These are phyloP conservation scores for Anastatus disparis DNA, from an alignment of 1,140 invertebrate species.

Conservation along the genomic window DNA sequence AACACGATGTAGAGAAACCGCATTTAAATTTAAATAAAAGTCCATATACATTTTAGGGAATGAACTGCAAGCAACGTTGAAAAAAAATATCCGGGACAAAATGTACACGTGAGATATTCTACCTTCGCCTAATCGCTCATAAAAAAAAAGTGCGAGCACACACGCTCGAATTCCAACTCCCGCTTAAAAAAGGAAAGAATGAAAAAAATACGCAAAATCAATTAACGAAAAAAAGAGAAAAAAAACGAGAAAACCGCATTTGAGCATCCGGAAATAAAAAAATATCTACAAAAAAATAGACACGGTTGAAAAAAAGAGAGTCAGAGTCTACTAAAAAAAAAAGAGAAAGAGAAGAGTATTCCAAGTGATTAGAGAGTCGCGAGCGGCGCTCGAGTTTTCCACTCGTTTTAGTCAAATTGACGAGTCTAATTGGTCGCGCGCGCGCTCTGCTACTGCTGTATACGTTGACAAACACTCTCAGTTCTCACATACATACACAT, in stretches of 20 bases:
- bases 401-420: conserved; percentile 23
- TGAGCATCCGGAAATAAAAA: not conserved
- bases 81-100: no score
- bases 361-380: conserved; percentile 6
- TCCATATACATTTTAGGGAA: no score
- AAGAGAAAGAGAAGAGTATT: not conserved
- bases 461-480: not conserved
- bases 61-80: no score
- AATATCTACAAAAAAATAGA: not conserved
- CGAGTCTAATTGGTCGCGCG: conserved; percentile 24
- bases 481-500: not conserved
- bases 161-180: not conserved
- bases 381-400: conserved; percentile 10
- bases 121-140: not conserved
- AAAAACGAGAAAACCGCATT: no score
- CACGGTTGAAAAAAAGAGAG: not conserved
- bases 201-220: not conserved
- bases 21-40: no score
- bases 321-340: not conserved
- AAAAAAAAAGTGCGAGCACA: not conserved
- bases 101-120: not conserved
- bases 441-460: conserved; percentile 9
- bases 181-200: not conserved
- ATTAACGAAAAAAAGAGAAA: not conserved
- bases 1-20: no score